phyloP scores from a whole-genome alignment of 2,888 invertebrate species.

The Galerucella nymphaeae region DNA sequence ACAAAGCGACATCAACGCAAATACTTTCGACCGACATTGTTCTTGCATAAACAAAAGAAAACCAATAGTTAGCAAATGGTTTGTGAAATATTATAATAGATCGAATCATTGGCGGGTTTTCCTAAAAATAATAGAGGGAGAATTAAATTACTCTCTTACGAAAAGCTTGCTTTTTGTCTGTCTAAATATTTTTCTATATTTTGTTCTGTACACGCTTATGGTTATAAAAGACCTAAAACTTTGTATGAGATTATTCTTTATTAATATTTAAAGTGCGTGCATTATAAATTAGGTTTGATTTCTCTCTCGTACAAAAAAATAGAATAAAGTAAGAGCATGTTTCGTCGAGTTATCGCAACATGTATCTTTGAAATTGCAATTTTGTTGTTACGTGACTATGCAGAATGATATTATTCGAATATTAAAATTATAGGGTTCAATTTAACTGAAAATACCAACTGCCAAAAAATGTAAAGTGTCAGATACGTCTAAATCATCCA shows the following conservation, averaged over 20 bases:
- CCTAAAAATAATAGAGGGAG: too few species aligned
- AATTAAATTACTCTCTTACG: too few species aligned
- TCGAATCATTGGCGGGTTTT: slow-evolving; percentile 3
- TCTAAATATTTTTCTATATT: neutral
- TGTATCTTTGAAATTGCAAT: slow-evolving; percentile 13
- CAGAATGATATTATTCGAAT: neutral
- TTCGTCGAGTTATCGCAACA: neutral
- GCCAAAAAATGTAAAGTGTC: neutral
- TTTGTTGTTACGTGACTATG: slow-evolving; percentile 4
- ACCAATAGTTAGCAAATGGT: slow-evolving; percentile 26
- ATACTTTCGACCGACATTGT: slow-evolving; percentile 44
- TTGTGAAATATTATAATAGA: slow-evolving; percentile 10
- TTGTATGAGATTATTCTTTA: too few species aligned
- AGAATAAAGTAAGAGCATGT: neutral
- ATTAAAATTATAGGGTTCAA: slow-evolving; percentile 11
- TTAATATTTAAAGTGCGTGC: too few species aligned
- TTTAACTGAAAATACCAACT: slow-evolving; percentile 7
- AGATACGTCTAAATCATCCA: neutral
- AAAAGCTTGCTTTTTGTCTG: too few species aligned
- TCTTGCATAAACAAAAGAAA: slow-evolving; percentile 39
- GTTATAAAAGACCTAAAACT: too few species aligned
- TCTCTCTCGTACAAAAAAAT: too few species aligned
- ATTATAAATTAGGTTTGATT: too few species aligned
- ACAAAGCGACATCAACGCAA: slow-evolving; percentile 41
- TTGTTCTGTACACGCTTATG: neutral